Evolutionary conservation across 2,797 vertebrate genomes (phyloP).

Genomic region (Sandelia bainsii): DNA sequence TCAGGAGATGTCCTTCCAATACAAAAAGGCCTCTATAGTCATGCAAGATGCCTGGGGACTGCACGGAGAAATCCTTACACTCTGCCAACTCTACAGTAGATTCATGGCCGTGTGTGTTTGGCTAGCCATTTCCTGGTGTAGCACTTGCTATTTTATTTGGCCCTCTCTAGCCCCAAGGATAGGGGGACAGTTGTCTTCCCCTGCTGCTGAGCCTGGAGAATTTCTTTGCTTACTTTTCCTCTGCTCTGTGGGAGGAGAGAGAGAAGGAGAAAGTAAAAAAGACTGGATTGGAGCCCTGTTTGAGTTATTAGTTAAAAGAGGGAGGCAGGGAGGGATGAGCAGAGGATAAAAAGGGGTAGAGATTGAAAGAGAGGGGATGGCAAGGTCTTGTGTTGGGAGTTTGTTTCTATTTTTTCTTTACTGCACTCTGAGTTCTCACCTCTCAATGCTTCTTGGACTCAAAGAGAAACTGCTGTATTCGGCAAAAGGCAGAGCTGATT

Average conservation of each 20-base stretch:
- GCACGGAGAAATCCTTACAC: conserved; percentile 86
- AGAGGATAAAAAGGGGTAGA: conserved; percentile 31
- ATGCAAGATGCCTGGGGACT: conserved; percentile 83
- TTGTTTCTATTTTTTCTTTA: conserved; percentile 42
- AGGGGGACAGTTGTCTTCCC: conserved; percentile 91
- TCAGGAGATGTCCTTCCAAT: conserved; percentile 86
- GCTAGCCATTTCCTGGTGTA: conserved; percentile 91
- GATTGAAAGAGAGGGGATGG: conserved; percentile 41
- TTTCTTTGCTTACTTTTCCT: conserved; percentile 91
- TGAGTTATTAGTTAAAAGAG: conserved; percentile 67
- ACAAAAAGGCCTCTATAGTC: conserved; percentile 91
- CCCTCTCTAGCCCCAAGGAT: conserved; percentile 80
- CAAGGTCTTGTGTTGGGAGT: conserved; percentile 47
- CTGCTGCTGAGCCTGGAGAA: conserved; percentile 81
- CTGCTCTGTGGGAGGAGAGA: conserved; percentile 72
- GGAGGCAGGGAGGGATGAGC: conserved; percentile 54
- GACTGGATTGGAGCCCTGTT: conserved; percentile 48
- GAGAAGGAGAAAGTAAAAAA: conserved; percentile 41
- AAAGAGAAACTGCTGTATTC: conserved; percentile 41
- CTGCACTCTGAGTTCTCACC: conserved; percentile 59
- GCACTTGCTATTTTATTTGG: conserved; percentile 93
- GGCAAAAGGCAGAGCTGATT: conserved; percentile 44
- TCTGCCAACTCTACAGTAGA: conserved; percentile 82
- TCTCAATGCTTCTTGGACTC: conserved; percentile 38
- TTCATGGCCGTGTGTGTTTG: conserved; percentile 91